Evolutionary conservation across 2,888 invertebrate species (phyloP).

Genomic region (Thumatha senex): DNA sequence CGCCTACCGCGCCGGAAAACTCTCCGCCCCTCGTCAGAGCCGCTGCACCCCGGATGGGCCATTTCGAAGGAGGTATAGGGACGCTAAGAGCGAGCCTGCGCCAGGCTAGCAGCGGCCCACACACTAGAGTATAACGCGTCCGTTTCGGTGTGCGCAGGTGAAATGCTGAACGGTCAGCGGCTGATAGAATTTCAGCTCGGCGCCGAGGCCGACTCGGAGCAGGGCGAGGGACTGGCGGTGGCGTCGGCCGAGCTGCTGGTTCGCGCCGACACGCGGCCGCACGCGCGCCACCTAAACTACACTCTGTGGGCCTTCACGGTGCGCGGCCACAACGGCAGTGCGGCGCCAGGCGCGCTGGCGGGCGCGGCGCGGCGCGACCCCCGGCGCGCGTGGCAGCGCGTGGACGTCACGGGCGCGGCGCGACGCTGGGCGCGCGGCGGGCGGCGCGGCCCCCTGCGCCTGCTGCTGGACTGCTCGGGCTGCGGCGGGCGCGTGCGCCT

Average conservation of each 20-base stretch:
- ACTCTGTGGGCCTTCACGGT: conserved; percentile 90
- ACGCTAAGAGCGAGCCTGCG: conserved; percentile 32
- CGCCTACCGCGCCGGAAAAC: conserved; percentile 17
- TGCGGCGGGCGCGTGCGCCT: conserved; percentile 89
- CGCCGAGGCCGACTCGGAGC: conserved; percentile 76
- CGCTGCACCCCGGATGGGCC: conserved; percentile 57
- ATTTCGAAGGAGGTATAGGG: conserved; percentile 66
- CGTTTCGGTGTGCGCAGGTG: conserved; percentile 82
- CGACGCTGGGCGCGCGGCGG: conserved; percentile 85
- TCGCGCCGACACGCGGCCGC: conserved; percentile 61
- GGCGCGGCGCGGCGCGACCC: conserved; percentile 80
- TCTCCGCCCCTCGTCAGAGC: conserved; percentile 34
- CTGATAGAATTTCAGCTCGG: conserved; percentile 93
- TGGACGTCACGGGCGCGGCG: conserved; percentile 91
- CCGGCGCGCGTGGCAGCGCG: conserved; percentile 92
- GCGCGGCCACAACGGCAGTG: conserved; percentile 85
- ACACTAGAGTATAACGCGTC: neutral
- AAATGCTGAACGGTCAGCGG: conserved; percentile 92
- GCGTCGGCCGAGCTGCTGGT: conserved; percentile 92
- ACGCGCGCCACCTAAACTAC: conserved; percentile 74
- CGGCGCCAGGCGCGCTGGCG: conserved; percentile 66
- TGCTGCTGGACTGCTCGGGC: conserved; percentile 93
- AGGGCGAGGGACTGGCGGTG: conserved; percentile 86
- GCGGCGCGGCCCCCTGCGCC: conserved; percentile 85
- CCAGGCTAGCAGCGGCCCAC: neutral